A percentile compares a stretch with the other conserved stretches of the same genome.
Conservation (phyloP, 2,888 invertebrate genomes). For the Schizaphis graminum region DNA sequence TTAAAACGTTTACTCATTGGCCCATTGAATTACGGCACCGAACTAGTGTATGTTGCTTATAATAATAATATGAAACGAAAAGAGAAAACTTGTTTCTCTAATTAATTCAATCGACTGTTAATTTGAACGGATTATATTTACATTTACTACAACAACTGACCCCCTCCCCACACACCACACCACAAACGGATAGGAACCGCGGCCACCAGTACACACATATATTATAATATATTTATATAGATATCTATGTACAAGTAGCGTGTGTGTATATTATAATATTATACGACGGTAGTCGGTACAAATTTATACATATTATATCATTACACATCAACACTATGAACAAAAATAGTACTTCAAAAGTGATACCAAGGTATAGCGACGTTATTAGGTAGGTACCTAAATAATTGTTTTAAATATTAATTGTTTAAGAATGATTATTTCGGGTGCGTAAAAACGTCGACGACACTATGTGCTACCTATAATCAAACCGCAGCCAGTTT, state of each 20-base stretch:
- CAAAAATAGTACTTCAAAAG: not conserved
- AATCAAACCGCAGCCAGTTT: not conserved
- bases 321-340: not conserved
- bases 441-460: not conserved
- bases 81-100: slow-evolving; percentile 51
- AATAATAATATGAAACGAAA: not conserved
- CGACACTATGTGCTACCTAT: not conserved
- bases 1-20: not conserved
- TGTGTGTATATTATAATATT: slow-evolving; percentile 27
- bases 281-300: not conserved
- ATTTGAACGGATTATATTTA: slow-evolving; percentile 55
- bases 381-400: not conserved
- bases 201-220: not conserved
- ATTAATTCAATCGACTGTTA: slow-evolving; percentile 46
- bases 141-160: not conserved
- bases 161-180: not conserved
- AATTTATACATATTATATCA: not conserved
- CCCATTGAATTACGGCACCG: not conserved
- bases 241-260: not conserved
- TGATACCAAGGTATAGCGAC: not conserved
- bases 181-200: not conserved
- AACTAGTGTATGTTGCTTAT: not conserved
- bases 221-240: not conserved
- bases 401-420: not conserved
- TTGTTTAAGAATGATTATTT: not conserved